Conservation (phyloP, 2,113 vertebrate species). For the Motacilla alba region DNA sequence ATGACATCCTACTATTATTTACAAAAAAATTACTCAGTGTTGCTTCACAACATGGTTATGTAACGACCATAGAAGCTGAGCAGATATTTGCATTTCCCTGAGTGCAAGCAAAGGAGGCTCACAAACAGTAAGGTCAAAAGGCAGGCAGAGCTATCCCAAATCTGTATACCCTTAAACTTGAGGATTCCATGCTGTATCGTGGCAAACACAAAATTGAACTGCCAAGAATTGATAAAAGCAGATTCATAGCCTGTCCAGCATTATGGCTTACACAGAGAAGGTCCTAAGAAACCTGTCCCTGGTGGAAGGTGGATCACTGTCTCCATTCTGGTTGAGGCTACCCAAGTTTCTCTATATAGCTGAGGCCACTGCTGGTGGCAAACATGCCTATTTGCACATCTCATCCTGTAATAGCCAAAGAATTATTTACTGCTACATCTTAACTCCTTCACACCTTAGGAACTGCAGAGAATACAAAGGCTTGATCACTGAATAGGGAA, state of each 20-base stretch:
- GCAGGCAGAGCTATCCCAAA: neutral
- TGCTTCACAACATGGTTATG: neutral
- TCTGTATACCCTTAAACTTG: neutral
- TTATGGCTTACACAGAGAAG: neutral
- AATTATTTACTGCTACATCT: neutral
- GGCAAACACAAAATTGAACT: neutral
- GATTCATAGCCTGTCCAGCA: neutral
- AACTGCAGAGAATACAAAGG: neutral
- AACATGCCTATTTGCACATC: neutral
- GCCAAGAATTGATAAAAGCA: neutral
- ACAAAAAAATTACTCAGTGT: neutral
- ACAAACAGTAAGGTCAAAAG: neutral
- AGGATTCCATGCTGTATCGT: neutral
- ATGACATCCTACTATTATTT: neutral
- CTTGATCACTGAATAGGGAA: neutral
- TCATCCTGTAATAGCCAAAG: neutral
- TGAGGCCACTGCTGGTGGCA: neutral
- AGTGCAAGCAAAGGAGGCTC: neutral
- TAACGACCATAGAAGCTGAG: neutral
- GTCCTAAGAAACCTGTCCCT: neutral
- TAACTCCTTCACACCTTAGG: neutral
- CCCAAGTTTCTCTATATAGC: neutral
- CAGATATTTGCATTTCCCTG: neutral
- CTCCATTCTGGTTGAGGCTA: neutral
- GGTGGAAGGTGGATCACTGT: rapidly evolving